phyloP scores from a whole-genome alignment of 2,888 invertebrate species.

The Antheraea yamamai region DNA sequence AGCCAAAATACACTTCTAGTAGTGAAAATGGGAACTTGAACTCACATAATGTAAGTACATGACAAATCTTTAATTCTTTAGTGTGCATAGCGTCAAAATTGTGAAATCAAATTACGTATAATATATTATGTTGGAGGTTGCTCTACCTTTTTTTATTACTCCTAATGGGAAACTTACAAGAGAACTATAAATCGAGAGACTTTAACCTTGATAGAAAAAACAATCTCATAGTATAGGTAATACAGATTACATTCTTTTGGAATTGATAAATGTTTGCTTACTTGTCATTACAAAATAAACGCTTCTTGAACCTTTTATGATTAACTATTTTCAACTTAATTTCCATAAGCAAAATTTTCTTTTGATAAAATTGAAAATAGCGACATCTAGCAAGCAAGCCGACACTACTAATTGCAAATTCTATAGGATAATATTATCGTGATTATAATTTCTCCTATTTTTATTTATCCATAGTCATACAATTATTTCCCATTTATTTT shows the following conservation, averaged over 20 bases:
- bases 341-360: background rate
- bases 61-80: background rate
- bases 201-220: background rate
- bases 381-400: background rate
- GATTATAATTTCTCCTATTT: background rate
- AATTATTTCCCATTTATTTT: background rate
- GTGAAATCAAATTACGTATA: background rate
- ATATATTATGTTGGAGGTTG: background rate
- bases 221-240: background rate
- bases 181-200: background rate
- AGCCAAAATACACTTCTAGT: slow-evolving; percentile 21
- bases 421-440: background rate
- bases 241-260: background rate
- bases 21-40: background rate
- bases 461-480: background rate
- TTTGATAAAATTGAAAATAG: background rate
- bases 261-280: background rate
- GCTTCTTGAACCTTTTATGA: background rate
- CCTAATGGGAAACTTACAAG: no score
- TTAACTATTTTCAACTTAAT: background rate
- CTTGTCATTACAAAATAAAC: background rate
- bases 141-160: background rate
- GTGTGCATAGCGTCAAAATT: no score
- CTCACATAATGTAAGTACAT: background rate
- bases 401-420: background rate